A percentile compares a stretch with the other conserved stretches of the same genome.
Conservation (phyloP, 2,797 vertebrate species). For the Sarcophilus harrisii region DNA sequence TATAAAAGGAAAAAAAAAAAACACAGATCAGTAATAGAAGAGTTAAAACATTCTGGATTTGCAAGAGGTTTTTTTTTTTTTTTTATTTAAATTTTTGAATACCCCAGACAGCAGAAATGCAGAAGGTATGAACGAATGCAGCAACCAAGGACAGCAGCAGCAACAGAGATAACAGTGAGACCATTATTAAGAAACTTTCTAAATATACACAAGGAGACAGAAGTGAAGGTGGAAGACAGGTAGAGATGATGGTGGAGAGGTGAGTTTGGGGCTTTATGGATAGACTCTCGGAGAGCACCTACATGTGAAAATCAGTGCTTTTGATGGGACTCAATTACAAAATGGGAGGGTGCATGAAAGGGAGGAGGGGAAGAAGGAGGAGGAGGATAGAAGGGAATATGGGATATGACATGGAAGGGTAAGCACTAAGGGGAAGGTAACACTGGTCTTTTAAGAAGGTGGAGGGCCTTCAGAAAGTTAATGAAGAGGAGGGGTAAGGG, state of each 20-base stretch:
- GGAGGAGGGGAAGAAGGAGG: not conserved
- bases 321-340: not conserved
- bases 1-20: not conserved
- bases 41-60: not conserved
- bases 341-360: not conserved
- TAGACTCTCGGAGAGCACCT: not conserved
- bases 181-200: not conserved
- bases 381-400: not conserved
- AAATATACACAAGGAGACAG: not conserved
- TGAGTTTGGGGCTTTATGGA: not conserved
- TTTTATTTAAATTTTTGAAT: not conserved
- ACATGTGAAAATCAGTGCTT: not conserved
- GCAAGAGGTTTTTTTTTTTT: not conserved
- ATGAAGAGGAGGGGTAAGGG: not conserved
- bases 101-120: not conserved
- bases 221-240: not conserved
- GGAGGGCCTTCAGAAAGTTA: not conserved
- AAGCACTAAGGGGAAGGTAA: not conserved
- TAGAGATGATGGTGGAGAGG: not conserved
- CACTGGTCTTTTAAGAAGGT: not conserved
- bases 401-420: not conserved
- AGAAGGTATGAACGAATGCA: not conserved
- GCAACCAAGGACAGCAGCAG: not conserved
- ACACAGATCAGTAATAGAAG: not conserved
- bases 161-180: not conserved